Conservation (phyloP, 2,888 invertebrate species). For the Amiota minor region DNA sequence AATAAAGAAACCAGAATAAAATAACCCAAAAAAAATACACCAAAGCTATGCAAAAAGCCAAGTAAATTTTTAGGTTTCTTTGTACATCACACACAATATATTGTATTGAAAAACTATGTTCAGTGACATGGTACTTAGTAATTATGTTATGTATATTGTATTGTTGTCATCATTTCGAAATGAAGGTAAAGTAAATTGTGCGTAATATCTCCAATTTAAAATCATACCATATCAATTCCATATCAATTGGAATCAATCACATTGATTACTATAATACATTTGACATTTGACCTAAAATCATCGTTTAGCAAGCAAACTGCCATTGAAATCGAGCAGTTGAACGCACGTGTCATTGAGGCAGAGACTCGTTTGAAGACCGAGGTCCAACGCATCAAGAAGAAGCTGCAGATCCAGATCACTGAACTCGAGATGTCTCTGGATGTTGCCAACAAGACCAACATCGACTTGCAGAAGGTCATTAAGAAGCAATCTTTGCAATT, state of each 20-base stretch:
- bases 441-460: constrained; percentile 98
- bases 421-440: constrained; percentile 97
- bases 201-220: background rate
- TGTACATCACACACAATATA: background rate
- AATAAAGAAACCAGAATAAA: too few relatives aligned
- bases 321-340: constrained; percentile 97
- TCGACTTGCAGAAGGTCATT: constrained; percentile 96
- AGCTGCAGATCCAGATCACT: constrained; percentile 97
- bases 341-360: constrained; percentile 94
- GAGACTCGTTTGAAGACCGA: constrained; percentile 97
- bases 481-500: constrained; percentile 96
- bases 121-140: background rate
- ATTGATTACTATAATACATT: background rate
- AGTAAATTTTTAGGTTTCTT: background rate
- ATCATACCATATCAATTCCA: background rate
- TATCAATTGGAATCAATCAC: background rate
- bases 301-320: constrained; percentile 93
- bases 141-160: background rate
- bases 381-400: constrained; percentile 98
- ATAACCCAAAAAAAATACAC: background rate
- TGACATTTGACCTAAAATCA: too few relatives aligned
- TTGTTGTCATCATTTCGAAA: constrained; percentile 5
- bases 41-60: background rate
- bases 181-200: constrained; percentile 13
- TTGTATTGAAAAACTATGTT: too few relatives aligned